Evolutionary conservation across 2,797 vertebrate species (phyloP), one percentile per base, ranked within the genome.

Genomic region (Schizothorax lantsangensis): DNA sequence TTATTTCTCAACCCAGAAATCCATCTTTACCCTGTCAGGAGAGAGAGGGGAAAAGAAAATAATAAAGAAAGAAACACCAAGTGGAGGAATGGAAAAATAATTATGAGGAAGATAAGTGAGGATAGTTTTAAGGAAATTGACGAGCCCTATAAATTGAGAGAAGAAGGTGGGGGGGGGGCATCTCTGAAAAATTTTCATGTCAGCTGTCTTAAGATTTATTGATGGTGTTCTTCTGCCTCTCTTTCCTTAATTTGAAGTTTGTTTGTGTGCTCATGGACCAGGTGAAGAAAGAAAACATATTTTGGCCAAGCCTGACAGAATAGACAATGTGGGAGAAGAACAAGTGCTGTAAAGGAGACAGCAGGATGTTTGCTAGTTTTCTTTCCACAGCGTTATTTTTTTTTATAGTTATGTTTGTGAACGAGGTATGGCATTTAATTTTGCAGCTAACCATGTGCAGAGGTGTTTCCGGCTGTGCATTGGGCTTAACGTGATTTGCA

Each of bases 241-340:
- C 90, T 90, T 91, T 89, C 89, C 88, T 92, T 95, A 94, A 95
- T 95, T 95, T 93, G 92, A 92, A 91, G 88, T 90, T 86, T 90
- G 91, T 78, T 86, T 88, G 75, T 91, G 83, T 92, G 90, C 91
- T 87, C 72, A 52, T 54, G 23, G 87, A 91, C 89, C 88, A 90
- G 89, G n/a, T 87, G 88, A 91, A 91, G 90, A 91, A 92, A 90
- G 89, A 92, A 93, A 92, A 93, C 90, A 93, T 88, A 91, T 93
- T 94, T 93, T 93, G 92, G 91, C 90, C 91, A 86, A 78, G 77
- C 77, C 71, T 94, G 93, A 93, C 92, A 93, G 92, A 93, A 93
- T 84, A 92, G 91, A 94, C 91, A 91, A 91, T 89, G 87, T 89
- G 81, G 40, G 72, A 86, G 87, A 90, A 90, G 79, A 92, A 89